Evolutionary conservation across 2,797 vertebrate genomes (phyloP).

Genomic region (Cossypha dichroa): DNA sequence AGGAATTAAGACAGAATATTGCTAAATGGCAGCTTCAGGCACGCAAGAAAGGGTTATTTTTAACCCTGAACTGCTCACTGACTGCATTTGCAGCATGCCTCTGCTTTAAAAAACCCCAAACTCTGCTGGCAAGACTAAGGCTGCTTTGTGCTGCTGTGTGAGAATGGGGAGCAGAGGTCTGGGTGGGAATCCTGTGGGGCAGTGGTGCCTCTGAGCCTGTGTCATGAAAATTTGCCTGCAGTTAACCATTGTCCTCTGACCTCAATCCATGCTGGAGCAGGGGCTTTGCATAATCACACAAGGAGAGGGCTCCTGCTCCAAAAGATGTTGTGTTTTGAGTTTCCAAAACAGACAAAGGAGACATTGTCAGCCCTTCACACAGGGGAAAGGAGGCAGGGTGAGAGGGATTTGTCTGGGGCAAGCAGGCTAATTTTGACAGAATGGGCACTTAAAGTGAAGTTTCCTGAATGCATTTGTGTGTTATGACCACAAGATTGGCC

Average conservation of each 20-base stretch:
- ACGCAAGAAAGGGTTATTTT: background rate
- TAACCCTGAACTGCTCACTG: background rate
- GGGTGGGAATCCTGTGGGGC: background rate
- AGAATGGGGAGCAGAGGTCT: background rate
- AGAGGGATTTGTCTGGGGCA: background rate
- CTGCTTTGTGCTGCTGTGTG: background rate
- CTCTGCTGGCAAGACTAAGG: background rate
- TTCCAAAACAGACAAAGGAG: conserved; percentile 34
- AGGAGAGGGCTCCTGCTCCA: background rate
- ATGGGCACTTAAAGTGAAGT: background rate
- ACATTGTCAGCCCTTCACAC: conserved; percentile 26
- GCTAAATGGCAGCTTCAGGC: background rate
- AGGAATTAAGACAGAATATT: conserved; percentile 5
- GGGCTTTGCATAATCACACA: conserved; percentile 37
- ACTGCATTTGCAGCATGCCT: background rate
- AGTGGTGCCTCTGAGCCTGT: background rate
- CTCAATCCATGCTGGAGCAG: background rate
- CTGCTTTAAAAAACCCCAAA: background rate
- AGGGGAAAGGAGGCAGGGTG: background rate
- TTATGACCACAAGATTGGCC: background rate
- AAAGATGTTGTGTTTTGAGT: conserved; percentile 19
- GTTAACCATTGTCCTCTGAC: conserved; percentile 47
- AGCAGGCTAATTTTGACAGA: background rate
- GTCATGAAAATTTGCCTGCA: conserved; percentile 4
- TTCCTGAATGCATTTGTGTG: background rate